phyloP scores from a whole-genome alignment of 2,113 vertebrate species.

The Pteronura brasiliensis region DNA sequence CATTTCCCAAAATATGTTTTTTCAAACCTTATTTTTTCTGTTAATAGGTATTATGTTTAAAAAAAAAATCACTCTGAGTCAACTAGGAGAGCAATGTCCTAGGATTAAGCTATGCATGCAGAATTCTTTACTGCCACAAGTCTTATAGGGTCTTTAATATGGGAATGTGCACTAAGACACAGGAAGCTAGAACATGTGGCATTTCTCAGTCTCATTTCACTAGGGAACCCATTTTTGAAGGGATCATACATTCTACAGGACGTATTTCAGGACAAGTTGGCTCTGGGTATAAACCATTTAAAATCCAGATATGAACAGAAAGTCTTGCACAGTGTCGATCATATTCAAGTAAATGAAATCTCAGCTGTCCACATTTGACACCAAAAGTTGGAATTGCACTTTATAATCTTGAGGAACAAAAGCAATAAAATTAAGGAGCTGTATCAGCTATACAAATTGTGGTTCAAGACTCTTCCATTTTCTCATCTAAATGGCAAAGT shows the following conservation, averaged over 20 bases:
- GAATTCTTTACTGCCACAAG: neutral
- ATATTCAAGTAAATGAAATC: neutral
- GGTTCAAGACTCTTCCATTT: neutral
- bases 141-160: neutral
- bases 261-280: neutral
- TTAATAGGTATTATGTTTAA: neutral
- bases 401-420: neutral
- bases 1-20: neutral
- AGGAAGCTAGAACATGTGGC: neutral
- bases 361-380: neutral
- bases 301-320: neutral
- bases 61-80: neutral
- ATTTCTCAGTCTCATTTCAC: neutral
- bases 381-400: neutral
- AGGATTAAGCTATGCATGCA: neutral
- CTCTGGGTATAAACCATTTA: neutral
- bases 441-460: neutral
- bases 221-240: neutral
- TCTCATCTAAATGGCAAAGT: neutral
- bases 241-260: neutral
- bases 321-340: neutral
- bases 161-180: neutral
- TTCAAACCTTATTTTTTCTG: neutral
- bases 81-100: neutral
- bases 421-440: neutral